Percentiles rank a stretch among this genome's conserved stretches.
Evolutionary conservation across 2,113 vertebrate genomes (phyloP).

Genomic region (Colaptes auratus): DNA sequence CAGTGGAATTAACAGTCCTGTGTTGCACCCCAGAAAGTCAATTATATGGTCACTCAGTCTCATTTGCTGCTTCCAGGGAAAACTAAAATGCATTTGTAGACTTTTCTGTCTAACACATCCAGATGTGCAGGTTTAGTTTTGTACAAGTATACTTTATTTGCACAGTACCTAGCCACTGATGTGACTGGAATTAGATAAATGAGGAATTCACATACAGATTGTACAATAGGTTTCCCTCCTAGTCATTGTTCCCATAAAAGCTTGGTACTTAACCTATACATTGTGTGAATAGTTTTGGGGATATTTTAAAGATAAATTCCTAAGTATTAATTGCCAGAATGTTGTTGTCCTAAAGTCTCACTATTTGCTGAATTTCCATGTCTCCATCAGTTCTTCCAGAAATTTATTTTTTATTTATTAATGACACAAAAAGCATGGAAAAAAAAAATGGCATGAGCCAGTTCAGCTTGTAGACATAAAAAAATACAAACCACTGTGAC

Average conservation of each 20-base stretch:
- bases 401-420: neutral
- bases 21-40: neutral
- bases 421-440: neutral
- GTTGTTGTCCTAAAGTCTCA: neutral
- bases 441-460: neutral
- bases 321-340: neutral
- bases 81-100: neutral
- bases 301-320: neutral
- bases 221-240: neutral
- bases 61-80: neutral
- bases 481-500: neutral
- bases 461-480: neutral
- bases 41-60: neutral
- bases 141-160: conserved; percentile 15
- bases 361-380: neutral
- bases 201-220: neutral
- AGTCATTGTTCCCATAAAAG: neutral
- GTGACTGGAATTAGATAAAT: neutral
- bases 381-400: neutral
- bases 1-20: neutral
- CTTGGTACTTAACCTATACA: neutral
- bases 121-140: neutral
- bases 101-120: neutral
- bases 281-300: neutral
- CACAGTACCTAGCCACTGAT: neutral